These are phyloP conservation scores for Eurytoma adleriae DNA, from an alignment of 2,888 invertebrate species.

Conservation along the genomic window DNA sequence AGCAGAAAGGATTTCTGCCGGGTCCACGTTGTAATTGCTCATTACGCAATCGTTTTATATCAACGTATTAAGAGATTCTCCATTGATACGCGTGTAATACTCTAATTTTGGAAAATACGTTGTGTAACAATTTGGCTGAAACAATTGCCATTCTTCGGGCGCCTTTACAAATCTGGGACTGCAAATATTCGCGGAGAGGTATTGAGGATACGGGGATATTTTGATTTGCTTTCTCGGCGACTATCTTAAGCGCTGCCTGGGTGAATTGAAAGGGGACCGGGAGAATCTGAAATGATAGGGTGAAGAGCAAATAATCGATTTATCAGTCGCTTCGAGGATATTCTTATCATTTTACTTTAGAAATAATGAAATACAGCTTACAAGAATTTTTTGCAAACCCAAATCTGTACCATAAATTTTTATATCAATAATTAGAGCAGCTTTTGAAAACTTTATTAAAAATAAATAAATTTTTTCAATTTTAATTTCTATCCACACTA, in stretches of 20 bases:
- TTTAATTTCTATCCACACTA: too few relatives aligned
- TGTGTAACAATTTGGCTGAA: neutral
- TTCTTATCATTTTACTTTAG: too few relatives aligned
- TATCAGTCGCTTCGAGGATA: neutral
- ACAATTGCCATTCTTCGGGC: neutral
- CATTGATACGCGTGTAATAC: neutral
- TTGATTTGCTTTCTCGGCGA: conserved; percentile 9
- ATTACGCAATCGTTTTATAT: too few relatives aligned
- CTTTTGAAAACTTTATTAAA: too few relatives aligned
- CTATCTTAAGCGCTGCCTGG: neutral
- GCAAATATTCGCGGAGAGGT: conserved; percentile 10
- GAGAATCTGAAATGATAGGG: neutral
- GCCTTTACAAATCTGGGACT: neutral
- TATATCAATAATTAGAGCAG: too few relatives aligned
- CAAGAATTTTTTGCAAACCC: too few relatives aligned
- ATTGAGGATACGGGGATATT: conserved; percentile 13
- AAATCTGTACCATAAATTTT: too few relatives aligned
- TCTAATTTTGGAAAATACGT: neutral
- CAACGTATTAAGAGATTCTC: neutral
- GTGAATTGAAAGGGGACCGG: neutral
- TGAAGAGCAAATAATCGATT: neutral
- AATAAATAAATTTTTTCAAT: too few relatives aligned
- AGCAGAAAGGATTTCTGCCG: too few relatives aligned
- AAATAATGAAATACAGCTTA: too few relatives aligned
- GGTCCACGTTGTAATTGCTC: too few relatives aligned